Evolutionary conservation across 2,113 vertebrate genomes (phyloP).

Genomic region (Cryptomyrus ogoouensis): DNA sequence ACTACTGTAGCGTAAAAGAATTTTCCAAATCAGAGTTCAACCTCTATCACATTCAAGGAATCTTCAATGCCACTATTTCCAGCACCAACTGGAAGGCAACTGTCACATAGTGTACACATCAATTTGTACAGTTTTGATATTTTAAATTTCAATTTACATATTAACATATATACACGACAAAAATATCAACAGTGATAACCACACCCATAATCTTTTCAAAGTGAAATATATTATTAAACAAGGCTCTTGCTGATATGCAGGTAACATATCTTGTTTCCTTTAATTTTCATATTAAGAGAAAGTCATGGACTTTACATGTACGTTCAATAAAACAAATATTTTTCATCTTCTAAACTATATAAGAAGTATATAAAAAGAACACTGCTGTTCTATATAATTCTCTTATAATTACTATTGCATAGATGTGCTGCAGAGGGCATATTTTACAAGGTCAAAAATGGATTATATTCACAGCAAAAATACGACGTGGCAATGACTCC

Average conservation of each 20-base stretch:
- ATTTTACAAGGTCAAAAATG: neutral
- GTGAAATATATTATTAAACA: neutral
- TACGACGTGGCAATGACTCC: neutral
- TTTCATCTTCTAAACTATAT: neutral
- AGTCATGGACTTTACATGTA: neutral
- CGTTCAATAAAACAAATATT: neutral
- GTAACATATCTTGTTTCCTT: neutral
- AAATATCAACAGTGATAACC: neutral
- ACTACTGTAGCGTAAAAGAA: neutral
- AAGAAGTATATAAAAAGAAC: neutral
- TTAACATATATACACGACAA: neutral
- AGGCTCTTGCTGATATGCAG: neutral
- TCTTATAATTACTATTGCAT: neutral
- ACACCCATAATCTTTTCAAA: neutral
- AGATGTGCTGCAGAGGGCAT: neutral
- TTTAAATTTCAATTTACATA: neutral
- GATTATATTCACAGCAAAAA: neutral
- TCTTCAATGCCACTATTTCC: neutral
- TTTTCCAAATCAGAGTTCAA: neutral
- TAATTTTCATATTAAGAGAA: neutral
- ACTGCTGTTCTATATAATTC: neutral
- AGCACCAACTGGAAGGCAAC: neutral
- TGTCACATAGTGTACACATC: neutral
- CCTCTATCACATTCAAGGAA: neutral
- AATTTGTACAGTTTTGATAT: neutral